Evolutionary conservation across 2,113 vertebrate species (phyloP), one percentile per base, ranked within the genome.

Genomic region (Aix galericulata): DNA sequence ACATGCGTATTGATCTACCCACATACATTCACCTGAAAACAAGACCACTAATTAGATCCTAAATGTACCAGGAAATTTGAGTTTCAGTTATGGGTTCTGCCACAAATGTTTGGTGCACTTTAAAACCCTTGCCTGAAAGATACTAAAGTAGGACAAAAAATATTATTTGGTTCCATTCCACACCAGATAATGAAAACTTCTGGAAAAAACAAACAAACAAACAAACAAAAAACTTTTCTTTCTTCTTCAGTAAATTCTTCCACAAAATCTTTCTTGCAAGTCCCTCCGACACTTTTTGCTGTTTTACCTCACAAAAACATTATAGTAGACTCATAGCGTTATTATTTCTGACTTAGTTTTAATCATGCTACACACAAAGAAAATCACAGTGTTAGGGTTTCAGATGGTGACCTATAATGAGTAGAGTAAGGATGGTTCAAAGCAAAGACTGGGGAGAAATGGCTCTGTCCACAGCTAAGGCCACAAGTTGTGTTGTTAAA

Each of bases 31-130:
- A 91, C 58, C 25, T 89, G 81, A 87, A 95, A 95, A 58, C 69
- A 79, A 85, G 52, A 67, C 44, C 77, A 76, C 63, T 90, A 93
- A 88, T 91, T 88, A 95, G 36, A 74, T 83, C 40, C 32, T 90
- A 85, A 90, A 77, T 78, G 36, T 85, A 72, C 75, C 86, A 95
- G 63, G 44, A 82, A 93, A 92, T 82, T 44, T 58, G 44, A 69
- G 48, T 62, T 92, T 91, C 84, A 73, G 16, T 89, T 68, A 89
- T 0, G 6, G 27, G 5, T 58, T 91, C 58, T 62, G 9, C n/a
- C 53, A 89, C n/a, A 69, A 85, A 76, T 9, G 2, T 18, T 22
- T 38, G 67, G 72, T 62, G 27, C 2, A 6, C 48, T 82, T 87
- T 62, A 89, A 92, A 94, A 82, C 20, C 31, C 22, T 53, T 77